Evolutionary conservation across 2,888 invertebrate genomes (phyloP), one percentile per base, ranked within the genome.

Genomic region (Archaeoteleia sp.): DNA sequence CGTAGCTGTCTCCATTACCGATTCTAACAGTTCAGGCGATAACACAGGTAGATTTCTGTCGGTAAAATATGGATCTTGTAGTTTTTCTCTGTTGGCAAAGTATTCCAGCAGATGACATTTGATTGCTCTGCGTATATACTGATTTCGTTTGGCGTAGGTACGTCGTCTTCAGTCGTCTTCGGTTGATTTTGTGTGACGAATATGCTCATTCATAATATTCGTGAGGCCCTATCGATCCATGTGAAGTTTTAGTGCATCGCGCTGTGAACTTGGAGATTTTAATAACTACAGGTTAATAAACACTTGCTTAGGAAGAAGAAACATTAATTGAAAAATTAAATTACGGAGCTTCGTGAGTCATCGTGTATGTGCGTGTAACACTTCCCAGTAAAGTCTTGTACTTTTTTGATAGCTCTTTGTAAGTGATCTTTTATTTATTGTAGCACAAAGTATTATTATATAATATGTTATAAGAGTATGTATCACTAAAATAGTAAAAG

Each of bases 281-380:
- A 30, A 23, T 23, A 17, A 45, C 6, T 20, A 17, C 34, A 39
- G 29, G 25, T 48, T 37, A 42, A 49, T 42, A 49, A 49, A 29
- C 27, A 43, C n/a, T 14, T 29, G n/a, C 13, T 9, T 10, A 5
- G 2, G 23, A 29, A 37, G 7, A 15, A 39, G 34, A 15, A 40
- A 54, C n/a, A 62, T 46, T 54, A 54, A 37, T 63, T 46, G 43
- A 32, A 35, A 49, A 62, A 54, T 55, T 63, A 42, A 63, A 55
- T 55, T 63, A 49, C 42, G 20, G 20, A 55, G 42, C 46, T 42
- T 55, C 49, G 63, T 63, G 63, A 63, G 48, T 63, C 63, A 63
- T 55, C 63, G 32, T 29, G n/a, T 54, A 30, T 35, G 34, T 20
- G n/a, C n/a, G 17, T 13, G 20, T 45, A 39, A 40, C 45, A 45